Evolutionary conservation across 2,113 vertebrate genomes (phyloP).

Genomic region (Salminus brasiliensis): DNA sequence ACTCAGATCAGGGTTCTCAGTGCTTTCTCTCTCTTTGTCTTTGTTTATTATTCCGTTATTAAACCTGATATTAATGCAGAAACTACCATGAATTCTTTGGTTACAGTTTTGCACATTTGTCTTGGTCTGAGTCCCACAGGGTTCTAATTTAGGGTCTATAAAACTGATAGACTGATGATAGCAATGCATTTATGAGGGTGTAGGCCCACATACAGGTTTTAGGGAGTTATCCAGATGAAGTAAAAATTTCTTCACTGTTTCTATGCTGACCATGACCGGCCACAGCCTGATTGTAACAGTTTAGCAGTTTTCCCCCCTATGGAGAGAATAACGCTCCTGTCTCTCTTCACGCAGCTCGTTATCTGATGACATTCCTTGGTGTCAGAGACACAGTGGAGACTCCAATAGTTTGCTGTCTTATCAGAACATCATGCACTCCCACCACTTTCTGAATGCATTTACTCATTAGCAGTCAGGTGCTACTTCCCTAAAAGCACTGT

Average conservation of each 20-base stretch:
- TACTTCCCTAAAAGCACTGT: constrained; percentile 11
- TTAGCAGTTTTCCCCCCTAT: background rate
- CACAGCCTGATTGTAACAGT: constrained; percentile 21
- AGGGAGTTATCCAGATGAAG: too few relatives aligned
- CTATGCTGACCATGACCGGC: constrained; percentile 8
- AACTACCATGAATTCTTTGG: too few relatives aligned
- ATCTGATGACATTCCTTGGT: constrained; percentile 58
- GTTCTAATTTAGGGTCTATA: too few relatives aligned
- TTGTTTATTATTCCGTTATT: background rate
- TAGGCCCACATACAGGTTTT: too few relatives aligned
- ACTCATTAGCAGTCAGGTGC: constrained; percentile 6
- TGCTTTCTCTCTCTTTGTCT: background rate
- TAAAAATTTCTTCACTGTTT: constrained; percentile 3
- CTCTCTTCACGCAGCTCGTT: constrained; percentile 50
- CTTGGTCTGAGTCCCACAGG: too few relatives aligned
- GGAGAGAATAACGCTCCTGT: constrained; percentile 47
- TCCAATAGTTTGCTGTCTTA: constrained; percentile 47
- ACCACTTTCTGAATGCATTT: constrained; percentile 39
- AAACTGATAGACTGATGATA: too few relatives aligned
- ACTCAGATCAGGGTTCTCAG: background rate
- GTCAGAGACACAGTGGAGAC: constrained; percentile 54
- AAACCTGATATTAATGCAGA: too few relatives aligned
- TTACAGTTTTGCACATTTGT: too few relatives aligned
- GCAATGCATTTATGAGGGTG: too few relatives aligned
- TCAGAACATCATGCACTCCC: constrained; percentile 54